Conservation (phyloP, 2,113 vertebrate genomes). For the Serinus canaria region DNA sequence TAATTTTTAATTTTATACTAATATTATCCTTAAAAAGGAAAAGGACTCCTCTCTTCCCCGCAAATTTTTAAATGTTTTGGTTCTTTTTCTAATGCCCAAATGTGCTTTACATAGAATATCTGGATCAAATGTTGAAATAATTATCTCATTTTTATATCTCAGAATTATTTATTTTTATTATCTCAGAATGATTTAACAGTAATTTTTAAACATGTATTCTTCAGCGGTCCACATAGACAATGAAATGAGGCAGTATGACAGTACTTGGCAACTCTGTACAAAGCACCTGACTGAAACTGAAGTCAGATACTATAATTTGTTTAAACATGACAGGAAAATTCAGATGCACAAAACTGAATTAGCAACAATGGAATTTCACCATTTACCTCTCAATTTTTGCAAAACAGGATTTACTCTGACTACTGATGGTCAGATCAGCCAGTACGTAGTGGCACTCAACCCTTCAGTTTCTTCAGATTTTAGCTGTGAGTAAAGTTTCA, state of each 20-base stretch:
- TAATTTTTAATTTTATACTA: constrained; percentile 16
- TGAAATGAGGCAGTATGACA: neutral
- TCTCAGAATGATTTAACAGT: neutral
- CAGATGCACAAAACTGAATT: neutral
- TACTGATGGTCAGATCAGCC: neutral
- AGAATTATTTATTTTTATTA: no score
- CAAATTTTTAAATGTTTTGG: neutral
- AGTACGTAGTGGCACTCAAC: neutral
- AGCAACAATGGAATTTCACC: neutral
- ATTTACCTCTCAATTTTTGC: neutral
- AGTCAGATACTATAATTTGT: neutral
- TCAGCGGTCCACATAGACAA: neutral
- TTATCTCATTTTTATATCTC: neutral
- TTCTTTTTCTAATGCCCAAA: neutral
- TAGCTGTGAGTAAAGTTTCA: neutral
- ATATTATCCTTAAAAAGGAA: neutral
- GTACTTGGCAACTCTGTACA: neutral
- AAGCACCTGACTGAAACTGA: neutral
- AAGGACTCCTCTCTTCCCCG: neutral
- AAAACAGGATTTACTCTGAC: neutral
- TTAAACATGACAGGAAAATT: neutral
- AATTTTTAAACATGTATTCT: neutral
- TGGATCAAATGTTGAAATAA: neutral
- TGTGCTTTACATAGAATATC: neutral
- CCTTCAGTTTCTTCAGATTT: neutral